These are phyloP conservation scores for Galaxias olidus DNA, from an alignment of 2,797 vertebrate genomes.

Conservation along the genomic window DNA sequence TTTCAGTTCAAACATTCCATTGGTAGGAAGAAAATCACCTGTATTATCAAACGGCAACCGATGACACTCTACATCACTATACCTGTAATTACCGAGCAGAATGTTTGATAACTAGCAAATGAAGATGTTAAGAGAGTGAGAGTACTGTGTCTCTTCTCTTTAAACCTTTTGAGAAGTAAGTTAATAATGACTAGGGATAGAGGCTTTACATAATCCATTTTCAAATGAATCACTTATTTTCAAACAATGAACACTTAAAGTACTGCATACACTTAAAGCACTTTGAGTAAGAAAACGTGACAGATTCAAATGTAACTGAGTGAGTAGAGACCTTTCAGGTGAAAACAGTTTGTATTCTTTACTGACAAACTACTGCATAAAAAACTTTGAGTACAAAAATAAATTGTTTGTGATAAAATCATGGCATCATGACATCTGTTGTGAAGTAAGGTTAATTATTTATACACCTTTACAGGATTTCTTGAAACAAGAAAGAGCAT, in stretches of 20 bases:
- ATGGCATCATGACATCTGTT: constrained; percentile 68
- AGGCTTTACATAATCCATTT: constrained; percentile 32
- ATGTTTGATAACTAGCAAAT: constrained; percentile 33
- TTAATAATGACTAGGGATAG: background rate
- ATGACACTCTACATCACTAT: constrained; percentile 21
- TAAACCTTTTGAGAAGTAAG: no score
- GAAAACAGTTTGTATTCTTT: constrained; percentile 54
- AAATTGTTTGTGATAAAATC: constrained; percentile 75
- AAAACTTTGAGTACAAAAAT: constrained; percentile 75
- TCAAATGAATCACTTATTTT: constrained; percentile 34
- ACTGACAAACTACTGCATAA: constrained; percentile 65
- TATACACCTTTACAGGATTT: constrained; percentile 63
- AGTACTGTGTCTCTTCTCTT: constrained; percentile 7
- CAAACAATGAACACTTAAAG: constrained; percentile 54
- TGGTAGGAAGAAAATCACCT: constrained; percentile 14
- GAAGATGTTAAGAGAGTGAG: constrained; percentile 20
- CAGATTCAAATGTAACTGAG: constrained; percentile 44
- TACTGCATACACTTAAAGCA: constrained; percentile 63
- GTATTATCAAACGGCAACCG: background rate
- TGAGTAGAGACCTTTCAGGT: constrained; percentile 48
- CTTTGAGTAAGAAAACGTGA: constrained; percentile 50
- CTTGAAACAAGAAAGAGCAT: constrained; percentile 49
- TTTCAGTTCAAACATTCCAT: constrained; percentile 41
- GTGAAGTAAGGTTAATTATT: constrained; percentile 51
- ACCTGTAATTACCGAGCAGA: constrained; percentile 22